Percentiles rank a stretch among this genome's conserved stretches.
Conservation (phyloP, 2,113 vertebrate species). For the Athene cunicularia region DNA sequence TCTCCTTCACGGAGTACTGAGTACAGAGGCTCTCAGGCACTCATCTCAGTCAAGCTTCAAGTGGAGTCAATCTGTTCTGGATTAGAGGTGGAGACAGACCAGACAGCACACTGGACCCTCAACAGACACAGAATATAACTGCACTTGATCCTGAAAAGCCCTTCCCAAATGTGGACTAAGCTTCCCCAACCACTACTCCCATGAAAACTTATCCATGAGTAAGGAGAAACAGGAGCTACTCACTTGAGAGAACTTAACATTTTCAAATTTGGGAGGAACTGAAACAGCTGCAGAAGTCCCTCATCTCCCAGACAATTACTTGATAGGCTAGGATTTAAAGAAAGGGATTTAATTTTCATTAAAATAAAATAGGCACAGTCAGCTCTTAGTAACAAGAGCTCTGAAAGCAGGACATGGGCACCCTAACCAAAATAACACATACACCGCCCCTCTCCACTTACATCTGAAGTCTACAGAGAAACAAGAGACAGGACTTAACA, state of each 20-base stretch:
- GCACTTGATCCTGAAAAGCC: neutral
- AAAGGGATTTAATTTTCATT: neutral
- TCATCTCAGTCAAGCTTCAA: neutral
- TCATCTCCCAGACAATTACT: slow-evolving; percentile 77
- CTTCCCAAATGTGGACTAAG: neutral
- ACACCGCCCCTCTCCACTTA: neutral
- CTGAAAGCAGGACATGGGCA: neutral
- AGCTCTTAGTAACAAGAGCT: neutral
- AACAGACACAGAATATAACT: neutral
- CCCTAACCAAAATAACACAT: neutral
- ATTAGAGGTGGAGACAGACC: neutral
- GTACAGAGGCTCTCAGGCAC: neutral
- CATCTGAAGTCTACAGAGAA: neutral
- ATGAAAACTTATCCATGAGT: neutral
- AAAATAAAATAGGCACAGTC: neutral
- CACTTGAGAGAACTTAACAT: slow-evolving; percentile 80
- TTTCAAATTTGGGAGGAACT: slow-evolving; percentile 68
- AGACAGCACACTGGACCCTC: neutral
- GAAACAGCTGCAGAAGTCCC: slow-evolving; percentile 73
- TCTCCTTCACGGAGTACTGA: neutral
- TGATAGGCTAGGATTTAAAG: slow-evolving; percentile 79
- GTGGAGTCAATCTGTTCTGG: neutral
- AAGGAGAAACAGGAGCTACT: slow-evolving; percentile 56
- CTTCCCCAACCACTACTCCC: neutral
- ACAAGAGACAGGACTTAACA: neutral